Evolutionary conservation across 2,797 vertebrate genomes (phyloP), one percentile per base, ranked within the genome.

Genomic region (Oreonectes daqikongensis): DNA sequence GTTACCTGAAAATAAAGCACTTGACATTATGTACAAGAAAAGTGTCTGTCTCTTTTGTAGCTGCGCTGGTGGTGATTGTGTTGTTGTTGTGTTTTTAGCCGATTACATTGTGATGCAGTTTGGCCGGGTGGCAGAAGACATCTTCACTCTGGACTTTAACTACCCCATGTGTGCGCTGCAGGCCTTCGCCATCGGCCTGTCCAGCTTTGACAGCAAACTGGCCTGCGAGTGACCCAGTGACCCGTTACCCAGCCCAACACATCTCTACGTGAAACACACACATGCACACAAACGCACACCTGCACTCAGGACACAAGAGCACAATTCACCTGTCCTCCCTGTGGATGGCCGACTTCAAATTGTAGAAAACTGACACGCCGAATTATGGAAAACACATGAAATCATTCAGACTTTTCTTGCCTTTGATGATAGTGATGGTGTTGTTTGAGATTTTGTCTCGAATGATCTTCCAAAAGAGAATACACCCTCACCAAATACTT

Each of bases 61-160:
- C 26, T 22, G 12, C 2, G 4, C 15, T 38, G 7, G n/a, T 11
- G 42, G 44, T 46, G 57, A 69, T 42, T 69, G 7, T 63, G 20
- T 70, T n/a, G 32, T 38, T 52, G 24, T 5, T 14, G 11, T 69
- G 26, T 24, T 77, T 20, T 75, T 18, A 99, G 97, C 94, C 1
- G 96, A 98, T 83, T 98, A 99, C 90, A 98, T 99, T 0, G 95
- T 99, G 79, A 99, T 99, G 97, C 96, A 99, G 92, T 99, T 99
- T 30, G 97, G 97, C 26, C 90, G 97, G 24, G 95, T 99, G 79
- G 96, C 96, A 0, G 96, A 99, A 59, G 96, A 98, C 60, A 90
- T 97, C 82, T 99, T 99, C 90, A 99, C 97, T 0, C 90, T 99
- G 87, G 97, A 99, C 91, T 99, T 93, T 89, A 98, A 94, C 87